Percentiles rank a stretch among this genome's conserved stretches.
Conservation (phyloP, 2,888 invertebrate genomes). For the Macaria notata region DNA sequence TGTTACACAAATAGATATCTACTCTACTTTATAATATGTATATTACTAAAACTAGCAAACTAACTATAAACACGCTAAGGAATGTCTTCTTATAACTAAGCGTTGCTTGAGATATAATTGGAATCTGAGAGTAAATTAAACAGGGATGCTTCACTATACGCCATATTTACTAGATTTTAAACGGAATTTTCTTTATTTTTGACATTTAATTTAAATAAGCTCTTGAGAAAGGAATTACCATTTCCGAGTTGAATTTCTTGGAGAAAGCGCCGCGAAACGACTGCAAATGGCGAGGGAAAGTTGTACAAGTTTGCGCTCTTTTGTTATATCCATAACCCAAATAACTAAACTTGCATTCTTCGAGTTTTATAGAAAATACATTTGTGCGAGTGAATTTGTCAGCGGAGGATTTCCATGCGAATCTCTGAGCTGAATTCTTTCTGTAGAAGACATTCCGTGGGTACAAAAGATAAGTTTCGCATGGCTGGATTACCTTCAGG, state of each 20-base stretch:
- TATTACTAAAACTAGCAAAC: too few relatives aligned
- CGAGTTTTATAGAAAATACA: slow-evolving; percentile 42
- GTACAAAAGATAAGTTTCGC: slow-evolving; percentile 42
- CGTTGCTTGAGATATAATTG: too few relatives aligned
- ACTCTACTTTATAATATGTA: too few relatives aligned
- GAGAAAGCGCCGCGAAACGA: slow-evolving; percentile 46
- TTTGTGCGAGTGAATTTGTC: slow-evolving; percentile 39
- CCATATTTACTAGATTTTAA: slow-evolving; percentile 12
- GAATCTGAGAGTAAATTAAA: too few relatives aligned
- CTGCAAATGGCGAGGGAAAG: slow-evolving; percentile 45
- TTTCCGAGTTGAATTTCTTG: slow-evolving; percentile 47
- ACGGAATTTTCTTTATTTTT: slow-evolving; percentile 19
- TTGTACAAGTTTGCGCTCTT: slow-evolving; percentile 44
- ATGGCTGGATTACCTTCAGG: slow-evolving; percentile 40
- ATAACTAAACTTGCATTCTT: slow-evolving; percentile 44
- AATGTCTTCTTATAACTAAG: too few relatives aligned
- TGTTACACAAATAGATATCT: too few relatives aligned
- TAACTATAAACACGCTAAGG: too few relatives aligned
- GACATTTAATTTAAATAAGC: slow-evolving; percentile 37
- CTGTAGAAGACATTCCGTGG: slow-evolving; percentile 40
- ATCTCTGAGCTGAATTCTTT: slow-evolving; percentile 36
- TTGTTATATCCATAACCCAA: slow-evolving; percentile 43
- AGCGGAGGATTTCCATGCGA: slow-evolving; percentile 39
- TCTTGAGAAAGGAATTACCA: slow-evolving; percentile 44
- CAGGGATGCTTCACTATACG: neutral